phyloP scores from a whole-genome alignment of 1,140 invertebrate species.

The Ditylenchus dipsaci region DNA sequence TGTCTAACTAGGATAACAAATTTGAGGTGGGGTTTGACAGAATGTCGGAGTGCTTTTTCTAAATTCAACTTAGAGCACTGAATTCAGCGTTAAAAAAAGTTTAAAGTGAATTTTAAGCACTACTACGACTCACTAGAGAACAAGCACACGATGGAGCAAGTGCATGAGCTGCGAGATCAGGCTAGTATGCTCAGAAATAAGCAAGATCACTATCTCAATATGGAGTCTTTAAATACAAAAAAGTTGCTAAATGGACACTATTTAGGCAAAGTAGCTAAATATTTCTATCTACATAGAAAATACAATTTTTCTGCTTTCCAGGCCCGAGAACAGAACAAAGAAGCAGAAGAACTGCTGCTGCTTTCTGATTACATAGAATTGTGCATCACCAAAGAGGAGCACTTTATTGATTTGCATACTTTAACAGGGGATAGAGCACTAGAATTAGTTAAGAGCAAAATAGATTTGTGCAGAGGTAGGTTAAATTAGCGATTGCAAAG shows the following conservation, averaged over 20 bases:
- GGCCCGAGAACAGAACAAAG: neutral
- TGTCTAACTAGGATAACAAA: too few species aligned
- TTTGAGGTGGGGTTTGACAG: too few species aligned
- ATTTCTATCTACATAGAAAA: neutral
- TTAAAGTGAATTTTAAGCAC: neutral
- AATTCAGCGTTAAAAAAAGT: too few species aligned
- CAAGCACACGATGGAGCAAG: neutral
- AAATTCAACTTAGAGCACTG: too few species aligned
- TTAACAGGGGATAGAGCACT: neutral
- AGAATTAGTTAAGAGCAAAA: neutral
- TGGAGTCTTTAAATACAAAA: neutral
- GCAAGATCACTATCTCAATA: neutral
- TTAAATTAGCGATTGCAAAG: too few species aligned
- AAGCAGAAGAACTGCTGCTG: neutral
- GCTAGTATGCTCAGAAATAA: neutral
- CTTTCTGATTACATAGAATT: neutral
- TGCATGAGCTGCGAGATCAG: neutral
- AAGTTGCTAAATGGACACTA: neutral
- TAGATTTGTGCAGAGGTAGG: conserved; percentile 3
- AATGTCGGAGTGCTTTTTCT: too few species aligned
- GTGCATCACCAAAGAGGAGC: neutral
- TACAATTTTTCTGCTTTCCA: neutral
- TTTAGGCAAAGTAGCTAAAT: neutral
- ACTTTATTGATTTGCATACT: neutral
- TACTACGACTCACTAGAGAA: neutral